Base-by-base conservation (phyloP, 2,113 vertebrate species). In the Tragelaphus buxtoni region DNA sequence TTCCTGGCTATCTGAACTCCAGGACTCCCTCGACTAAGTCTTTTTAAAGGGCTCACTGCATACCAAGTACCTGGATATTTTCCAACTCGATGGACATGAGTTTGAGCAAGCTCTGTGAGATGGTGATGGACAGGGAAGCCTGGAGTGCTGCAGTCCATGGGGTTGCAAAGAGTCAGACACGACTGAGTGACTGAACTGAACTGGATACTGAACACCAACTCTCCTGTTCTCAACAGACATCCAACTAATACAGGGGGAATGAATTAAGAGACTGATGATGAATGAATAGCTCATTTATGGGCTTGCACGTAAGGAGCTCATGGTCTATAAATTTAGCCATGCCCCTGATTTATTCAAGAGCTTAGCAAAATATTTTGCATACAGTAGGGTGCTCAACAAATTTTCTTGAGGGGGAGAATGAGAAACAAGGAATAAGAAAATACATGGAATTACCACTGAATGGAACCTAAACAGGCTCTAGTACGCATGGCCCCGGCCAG, bases 371-470 rank as follows among this genome's bases (percentile, higher is more conserved):
- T 55, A 11, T 49, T 87, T 4, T 88, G 65, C 58, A 55, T 28
- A 61, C 3, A 69, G 76, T 77, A 85, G 45, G 56, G 51, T 49
- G n/a, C 47, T 74, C n/a, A 26, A 42, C 24, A 55, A 63, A 45
- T 47, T 56, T 45, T 74, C 69, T 74, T 26, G 13, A 4, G 14
- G n/a, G 8, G 5, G 14, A 28, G 35, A 30, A 47, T 49, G 45
- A 47, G 74, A 74, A 74, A 90, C 3, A 79, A 58, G 69, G 28
- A 84, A 81, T 45, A 55, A 90, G 45, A 95, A 86, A 63, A 35
- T 20, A 9, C 45, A 24, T 55, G 17, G 60, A 80, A 58, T 16
- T 22, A 72, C 22, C 3, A 18, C 28, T 49, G 81, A 85, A 60
- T 28, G 47, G 30, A 90, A 76, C 51, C 55, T 60, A 28, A 76